Evolutionary conservation across 2,888 invertebrate species (phyloP).

Genomic region (Resseliella maxima): DNA sequence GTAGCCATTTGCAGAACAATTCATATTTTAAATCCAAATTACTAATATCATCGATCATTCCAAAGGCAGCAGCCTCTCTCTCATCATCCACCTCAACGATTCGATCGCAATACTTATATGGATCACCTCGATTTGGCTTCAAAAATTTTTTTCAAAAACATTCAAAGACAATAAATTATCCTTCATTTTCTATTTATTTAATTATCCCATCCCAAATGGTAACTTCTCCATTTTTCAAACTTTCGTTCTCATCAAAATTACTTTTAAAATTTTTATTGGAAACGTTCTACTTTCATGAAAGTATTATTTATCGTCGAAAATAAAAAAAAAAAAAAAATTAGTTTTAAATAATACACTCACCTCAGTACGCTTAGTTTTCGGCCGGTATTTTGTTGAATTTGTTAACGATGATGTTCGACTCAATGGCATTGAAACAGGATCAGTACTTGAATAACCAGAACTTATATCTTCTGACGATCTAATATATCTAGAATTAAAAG

Average conservation of each 20-base stretch:
- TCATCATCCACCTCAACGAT: conserved; percentile 10
- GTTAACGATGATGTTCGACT: conserved; percentile 81
- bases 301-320: neutral
- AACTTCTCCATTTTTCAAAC: too few relatives aligned
- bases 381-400: conserved; percentile 70
- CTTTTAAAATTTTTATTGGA: neutral
- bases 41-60: neutral
- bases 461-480: conserved; percentile 79
- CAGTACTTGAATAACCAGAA: conserved; percentile 86
- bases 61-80: neutral
- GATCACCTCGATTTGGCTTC: conserved; percentile 62
- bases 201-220: too few relatives aligned
- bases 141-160: conserved; percentile 61
- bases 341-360: conserved; percentile 61
- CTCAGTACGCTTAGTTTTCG: conserved; percentile 70
- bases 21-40: conserved; percentile 64
- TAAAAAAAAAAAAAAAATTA: conserved; percentile 54
- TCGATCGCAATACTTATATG: neutral
- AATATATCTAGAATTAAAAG: conserved; percentile 63
- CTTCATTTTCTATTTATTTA: neutral
- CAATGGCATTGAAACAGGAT: conserved; percentile 71
- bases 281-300: too few relatives aligned
- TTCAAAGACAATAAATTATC: neutral
- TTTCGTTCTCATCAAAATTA: neutral
- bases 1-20: conserved; percentile 60